phyloP scores from a whole-genome alignment of 2,888 invertebrate genomes.

The Eurytoma californica region DNA sequence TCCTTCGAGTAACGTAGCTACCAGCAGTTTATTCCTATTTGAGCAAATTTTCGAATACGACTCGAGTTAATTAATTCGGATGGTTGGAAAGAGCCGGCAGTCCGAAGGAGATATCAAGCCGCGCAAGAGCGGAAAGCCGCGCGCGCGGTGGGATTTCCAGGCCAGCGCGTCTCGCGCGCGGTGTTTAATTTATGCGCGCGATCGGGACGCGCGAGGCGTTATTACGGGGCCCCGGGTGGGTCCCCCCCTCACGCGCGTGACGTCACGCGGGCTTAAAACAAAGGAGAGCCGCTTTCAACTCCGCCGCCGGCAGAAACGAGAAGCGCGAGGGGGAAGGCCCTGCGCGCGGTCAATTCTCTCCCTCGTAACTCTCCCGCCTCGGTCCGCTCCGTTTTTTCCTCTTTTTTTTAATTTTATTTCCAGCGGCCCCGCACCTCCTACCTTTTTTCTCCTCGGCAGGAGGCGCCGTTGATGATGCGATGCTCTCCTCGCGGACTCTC shows the following conservation, averaged over 20 bases:
- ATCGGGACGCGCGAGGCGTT: constrained; percentile 64
- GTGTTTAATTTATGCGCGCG: constrained; percentile 72
- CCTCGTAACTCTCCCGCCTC: constrained; percentile 17
- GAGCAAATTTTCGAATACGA: too few species aligned
- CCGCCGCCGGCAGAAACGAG: constrained; percentile 62
- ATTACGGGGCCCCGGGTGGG: constrained; percentile 67
- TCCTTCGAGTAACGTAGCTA: too few species aligned
- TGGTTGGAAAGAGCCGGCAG: too few species aligned
- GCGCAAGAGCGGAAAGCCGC: too few species aligned
- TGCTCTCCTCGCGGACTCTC: constrained; percentile 30
- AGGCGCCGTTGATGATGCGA: constrained; percentile 34
- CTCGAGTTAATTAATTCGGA: too few species aligned
- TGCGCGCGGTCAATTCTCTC: neutral
- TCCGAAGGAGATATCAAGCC: too few species aligned
- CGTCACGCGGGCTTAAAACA: constrained; percentile 73
- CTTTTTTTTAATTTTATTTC: neutral
- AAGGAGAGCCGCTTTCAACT: constrained; percentile 68
- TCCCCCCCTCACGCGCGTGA: constrained; percentile 66
- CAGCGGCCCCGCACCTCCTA: constrained; percentile 5
- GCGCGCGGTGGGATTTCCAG: constrained; percentile 27
- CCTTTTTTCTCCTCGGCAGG: neutral
- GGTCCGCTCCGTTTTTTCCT: neutral
- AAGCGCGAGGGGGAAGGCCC: constrained; percentile 42
- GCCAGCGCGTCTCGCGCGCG: constrained; percentile 1
- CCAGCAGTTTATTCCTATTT: too few species aligned